Percentiles rank a stretch among this genome's conserved stretches.
These are phyloP conservation scores for Platysternon megacephalum DNA, from an alignment of 2,113 vertebrate genomes.

Conservation along the genomic window DNA sequence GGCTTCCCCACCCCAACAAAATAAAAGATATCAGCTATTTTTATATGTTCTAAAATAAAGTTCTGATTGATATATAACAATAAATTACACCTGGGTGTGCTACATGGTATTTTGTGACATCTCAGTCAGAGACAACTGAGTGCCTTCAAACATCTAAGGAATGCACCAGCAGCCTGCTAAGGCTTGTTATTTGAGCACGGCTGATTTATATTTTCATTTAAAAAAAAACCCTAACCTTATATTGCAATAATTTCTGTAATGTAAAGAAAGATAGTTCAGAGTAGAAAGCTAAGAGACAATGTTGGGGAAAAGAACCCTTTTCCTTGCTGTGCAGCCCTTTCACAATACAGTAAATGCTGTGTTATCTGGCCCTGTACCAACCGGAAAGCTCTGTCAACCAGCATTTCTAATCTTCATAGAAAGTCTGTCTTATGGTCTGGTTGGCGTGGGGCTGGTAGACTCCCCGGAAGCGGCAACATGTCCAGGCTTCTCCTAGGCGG, in stretches of 20 bases:
- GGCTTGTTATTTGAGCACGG: neutral
- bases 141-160: neutral
- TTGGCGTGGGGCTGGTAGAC: too few relatives aligned
- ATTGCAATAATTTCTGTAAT: neutral
- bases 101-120: neutral
- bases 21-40: neutral
- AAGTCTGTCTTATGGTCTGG: too few relatives aligned
- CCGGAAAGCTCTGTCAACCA: too few relatives aligned
- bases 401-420: too few relatives aligned
- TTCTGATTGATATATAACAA: neutral
- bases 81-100: neutral
- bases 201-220: neutral
- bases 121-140: neutral
- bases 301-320: neutral
- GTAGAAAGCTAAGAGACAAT: neutral
- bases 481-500: too few relatives aligned
- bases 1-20: neutral
- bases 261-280: neutral
- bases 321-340: neutral
- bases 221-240: neutral
- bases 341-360: too few relatives aligned
- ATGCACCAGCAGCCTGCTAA: neutral
- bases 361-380: too few relatives aligned
- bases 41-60: neutral
- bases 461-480: too few relatives aligned